Base-by-base conservation (phyloP, 2,797 vertebrate genomes). In the Florisuga fusca region DNA sequence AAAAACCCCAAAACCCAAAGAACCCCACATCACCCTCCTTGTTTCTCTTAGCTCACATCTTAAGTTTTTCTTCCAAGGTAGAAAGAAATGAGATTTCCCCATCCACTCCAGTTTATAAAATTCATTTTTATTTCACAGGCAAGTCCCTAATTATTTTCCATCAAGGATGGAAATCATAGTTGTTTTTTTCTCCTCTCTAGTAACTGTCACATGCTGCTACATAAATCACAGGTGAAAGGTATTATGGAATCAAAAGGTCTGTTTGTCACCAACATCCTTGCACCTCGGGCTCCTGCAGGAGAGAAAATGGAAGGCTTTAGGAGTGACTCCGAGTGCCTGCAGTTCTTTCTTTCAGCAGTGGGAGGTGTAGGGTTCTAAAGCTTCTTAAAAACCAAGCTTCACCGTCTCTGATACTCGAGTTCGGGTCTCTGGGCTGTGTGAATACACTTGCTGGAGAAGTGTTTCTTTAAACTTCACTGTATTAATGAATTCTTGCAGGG, bases 261-360 rank as follows among this genome's bases (percentile, higher is more conserved):
- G 6, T 82, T 82, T 51, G 50, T 68, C 81, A 48, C 62, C 61
- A 54, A 76, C 58, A 89, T 64, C 75, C 54, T 79, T 61, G 11
- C 46, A 54, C 26, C 54, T 72, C 61, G 4, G 46, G 34, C 77
- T 64, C 71, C 82, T 71, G 41, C 46, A 83, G 76, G 8, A 91
- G 72, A 84, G 85, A 93, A 97, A 83, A 87, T 89, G 87, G 93
- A 88, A 93, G 87, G 64, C 41, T 69, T 73, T 31, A 17, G 43
- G 54, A 84, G 29, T 0, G 29, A 78, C 25, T 41, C 21, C 1
- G 25, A 75, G 68, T 43, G 69, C 80, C 83, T 94, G 90, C 93
- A 96, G 36, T 93, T 96, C 88, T 12, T 22, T 13, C 71, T 68
- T 69, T 46, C 77, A 41, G 73, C 91, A 73, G 0, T 19, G 74